Evolutionary conservation across 2,888 invertebrate genomes (phyloP).

Genomic region (Amorpha juglandis): DNA sequence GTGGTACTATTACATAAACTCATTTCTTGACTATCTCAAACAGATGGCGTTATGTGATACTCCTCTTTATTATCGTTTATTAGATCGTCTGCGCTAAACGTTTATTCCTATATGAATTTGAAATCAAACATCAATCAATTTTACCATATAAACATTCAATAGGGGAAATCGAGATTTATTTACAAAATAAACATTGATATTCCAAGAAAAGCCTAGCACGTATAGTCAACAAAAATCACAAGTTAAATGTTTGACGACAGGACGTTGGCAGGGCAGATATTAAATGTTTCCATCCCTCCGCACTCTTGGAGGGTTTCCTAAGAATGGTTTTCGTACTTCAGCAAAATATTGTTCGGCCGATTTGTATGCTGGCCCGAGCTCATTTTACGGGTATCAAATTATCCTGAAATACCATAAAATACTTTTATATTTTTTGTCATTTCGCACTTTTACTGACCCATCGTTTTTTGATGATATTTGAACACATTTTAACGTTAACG

Average conservation of each 20-base stretch:
- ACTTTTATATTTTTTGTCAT: slow-evolving; percentile 33
- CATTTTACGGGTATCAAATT: slow-evolving; percentile 54
- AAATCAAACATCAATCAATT: too few relatives aligned
- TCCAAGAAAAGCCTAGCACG: slow-evolving; percentile 46
- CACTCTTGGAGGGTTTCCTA: slow-evolving; percentile 60
- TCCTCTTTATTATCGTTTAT: too few relatives aligned
- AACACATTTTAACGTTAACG: background rate
- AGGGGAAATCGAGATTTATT: background rate
- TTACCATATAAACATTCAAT: background rate
- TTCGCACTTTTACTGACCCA: slow-evolving; percentile 1
- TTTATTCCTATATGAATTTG: too few relatives aligned
- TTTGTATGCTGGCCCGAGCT: slow-evolving; percentile 55
- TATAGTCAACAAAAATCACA: slow-evolving; percentile 52
- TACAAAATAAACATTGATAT: slow-evolving; percentile 2
- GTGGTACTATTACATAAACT: too few relatives aligned
- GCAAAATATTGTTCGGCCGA: slow-evolving; percentile 52
- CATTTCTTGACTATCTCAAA: too few relatives aligned
- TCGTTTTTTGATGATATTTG: background rate
- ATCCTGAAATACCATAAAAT: slow-evolving; percentile 39
- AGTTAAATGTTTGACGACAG: slow-evolving; percentile 59
- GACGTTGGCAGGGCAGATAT: slow-evolving; percentile 37
- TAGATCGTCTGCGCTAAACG: too few relatives aligned
- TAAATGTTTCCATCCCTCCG: slow-evolving; percentile 43
- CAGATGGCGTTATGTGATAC: too few relatives aligned
- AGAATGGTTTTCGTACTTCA: slow-evolving; percentile 50